These are phyloP conservation scores for Uria lomvia DNA, from an alignment of 2,113 vertebrate species.

Conservation along the genomic window DNA sequence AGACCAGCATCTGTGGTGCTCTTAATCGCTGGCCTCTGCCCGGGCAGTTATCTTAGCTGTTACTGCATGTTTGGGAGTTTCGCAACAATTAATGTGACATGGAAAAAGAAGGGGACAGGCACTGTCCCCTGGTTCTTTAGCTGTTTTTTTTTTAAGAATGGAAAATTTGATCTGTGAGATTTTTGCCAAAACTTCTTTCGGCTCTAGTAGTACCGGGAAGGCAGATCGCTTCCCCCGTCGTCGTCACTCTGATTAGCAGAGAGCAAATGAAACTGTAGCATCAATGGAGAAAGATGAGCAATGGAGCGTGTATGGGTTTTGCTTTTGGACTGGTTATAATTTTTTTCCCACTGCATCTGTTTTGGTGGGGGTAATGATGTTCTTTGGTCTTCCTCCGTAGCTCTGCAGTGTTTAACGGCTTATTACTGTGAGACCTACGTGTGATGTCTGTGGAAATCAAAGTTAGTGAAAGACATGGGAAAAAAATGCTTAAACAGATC, in stretches of 20 bases:
- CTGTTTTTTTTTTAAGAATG: background rate
- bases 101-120: background rate
- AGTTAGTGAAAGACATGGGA: background rate
- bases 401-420: background rate
- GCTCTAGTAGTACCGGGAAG: background rate
- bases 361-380: background rate
- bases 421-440: background rate
- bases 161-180: background rate
- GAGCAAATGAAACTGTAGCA: background rate
- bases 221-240: background rate
- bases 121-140: background rate
- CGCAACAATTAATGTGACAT: background rate
- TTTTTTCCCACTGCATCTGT: background rate
- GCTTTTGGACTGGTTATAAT: background rate
- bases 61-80: background rate
- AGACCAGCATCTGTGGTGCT: background rate
- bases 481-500: background rate
- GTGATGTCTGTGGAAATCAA: background rate
- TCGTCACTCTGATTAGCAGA: background rate
- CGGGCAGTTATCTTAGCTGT: background rate
- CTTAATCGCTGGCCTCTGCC: background rate
- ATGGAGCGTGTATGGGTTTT: background rate
- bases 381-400: background rate
- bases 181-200: background rate
- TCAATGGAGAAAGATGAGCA: background rate